Percentiles rank a stretch among this genome's conserved stretches.
Conservation (phyloP, 2,113 vertebrate species). For the Oplegnathus fasciatus region DNA sequence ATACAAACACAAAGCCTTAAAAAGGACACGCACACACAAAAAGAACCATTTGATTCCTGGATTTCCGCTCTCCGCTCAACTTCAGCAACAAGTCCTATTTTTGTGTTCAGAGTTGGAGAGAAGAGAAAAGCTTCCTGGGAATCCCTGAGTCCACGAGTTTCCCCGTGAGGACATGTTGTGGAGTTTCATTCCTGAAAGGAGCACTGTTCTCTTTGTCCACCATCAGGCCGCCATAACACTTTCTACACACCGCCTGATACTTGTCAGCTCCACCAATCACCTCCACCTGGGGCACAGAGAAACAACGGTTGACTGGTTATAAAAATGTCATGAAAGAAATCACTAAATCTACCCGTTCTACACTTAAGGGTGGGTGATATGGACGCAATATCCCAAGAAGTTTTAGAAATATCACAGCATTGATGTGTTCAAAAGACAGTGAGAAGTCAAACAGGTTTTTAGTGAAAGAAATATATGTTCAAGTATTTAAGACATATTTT, state of each 20-base stretch:
- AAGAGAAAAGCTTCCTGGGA: constrained; percentile 84
- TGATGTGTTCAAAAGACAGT: not conserved
- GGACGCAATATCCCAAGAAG: not conserved
- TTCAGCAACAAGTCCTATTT: not conserved
- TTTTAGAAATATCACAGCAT: not conserved
- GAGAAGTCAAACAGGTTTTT: not conserved
- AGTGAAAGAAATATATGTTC: not conserved
- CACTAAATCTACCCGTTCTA: not conserved
- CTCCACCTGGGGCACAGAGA: constrained; percentile 87
- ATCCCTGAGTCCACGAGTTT: constrained; percentile 63
- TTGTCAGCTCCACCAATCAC: constrained; percentile 97
- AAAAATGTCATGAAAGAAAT: not conserved
- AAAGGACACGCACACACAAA: not conserved
- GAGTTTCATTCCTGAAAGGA: constrained; percentile 69
- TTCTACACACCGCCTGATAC: constrained; percentile 93
- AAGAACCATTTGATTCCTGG: not conserved
- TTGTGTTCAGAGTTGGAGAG: constrained; percentile 77
- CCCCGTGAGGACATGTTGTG: constrained; percentile 13
- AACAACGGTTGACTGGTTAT: not conserved
- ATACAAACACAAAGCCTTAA: not conserved
- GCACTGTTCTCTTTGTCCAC: constrained; percentile 86
- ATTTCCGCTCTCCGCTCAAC: not conserved
- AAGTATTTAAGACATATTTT: not conserved
- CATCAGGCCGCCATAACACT: constrained; percentile 87
- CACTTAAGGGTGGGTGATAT: not conserved